Base-by-base conservation (phyloP, 2,888 invertebrate genomes). In the Lordiphosa andalusiaca region DNA sequence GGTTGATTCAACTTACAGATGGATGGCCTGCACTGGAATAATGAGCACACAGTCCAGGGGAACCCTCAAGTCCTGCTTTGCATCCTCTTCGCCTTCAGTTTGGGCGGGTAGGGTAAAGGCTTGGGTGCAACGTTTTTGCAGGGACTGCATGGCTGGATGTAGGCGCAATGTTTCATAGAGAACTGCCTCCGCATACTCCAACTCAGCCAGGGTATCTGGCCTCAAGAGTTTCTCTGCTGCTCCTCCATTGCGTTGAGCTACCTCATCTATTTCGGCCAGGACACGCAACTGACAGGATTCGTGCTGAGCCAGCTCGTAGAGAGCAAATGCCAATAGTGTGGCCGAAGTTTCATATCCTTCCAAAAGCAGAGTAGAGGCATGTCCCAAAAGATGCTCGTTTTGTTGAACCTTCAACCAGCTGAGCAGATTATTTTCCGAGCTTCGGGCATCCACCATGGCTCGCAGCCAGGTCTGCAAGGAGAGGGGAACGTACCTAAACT, bases 321-420 rank as follows among this genome's bases (percentile, higher is more conserved):
- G 56, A 1, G 82, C 73, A 53, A 81, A 86, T 0, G 86, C 80
- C 70, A 87, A 68, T 5, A 86, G 42, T 10, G 74, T 68, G 7
- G 87, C 84, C 9, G 86, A 86, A 9, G 87, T 87, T 50, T 87
- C 86, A 37, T 85, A 87, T 3, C 87, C 86, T 58, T 87, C 86
- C 9, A 87, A 41, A 6, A 87, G 42, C 49, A 87, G 65, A 0
- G 86, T 87, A 36, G 73, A 61, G 30, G 84, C 84, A 50, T 86
- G 87, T 0, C 86, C 86, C 4, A 74, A 64, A n/a, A 71, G n/a
- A 73, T 80, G 10, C 13, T 58, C 1, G 25, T 42, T 16, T 13
- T 38, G 36, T 9, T 48, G 49, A 7, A 72, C 75, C 7, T 71
- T 58, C 0, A 87, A 55, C 80, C 84, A 85, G 9, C 77, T 77